Conservation (phyloP, 2,797 vertebrate species). For the Rhinella marina region DNA sequence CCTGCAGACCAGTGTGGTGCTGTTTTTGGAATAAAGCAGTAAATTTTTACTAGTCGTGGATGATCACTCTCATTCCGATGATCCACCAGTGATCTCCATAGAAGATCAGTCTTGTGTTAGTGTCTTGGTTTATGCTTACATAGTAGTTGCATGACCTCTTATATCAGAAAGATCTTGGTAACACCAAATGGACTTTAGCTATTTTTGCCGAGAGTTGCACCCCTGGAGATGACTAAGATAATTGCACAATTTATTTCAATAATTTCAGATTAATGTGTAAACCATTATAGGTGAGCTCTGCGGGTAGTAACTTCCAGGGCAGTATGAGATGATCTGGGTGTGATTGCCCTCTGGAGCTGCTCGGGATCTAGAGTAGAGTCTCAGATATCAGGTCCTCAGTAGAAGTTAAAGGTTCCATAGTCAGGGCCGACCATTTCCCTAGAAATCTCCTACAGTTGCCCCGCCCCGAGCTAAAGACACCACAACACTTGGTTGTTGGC, state of each 20-base stretch:
- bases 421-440: neutral
- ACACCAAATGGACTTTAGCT: neutral
- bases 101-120: neutral
- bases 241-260: neutral
- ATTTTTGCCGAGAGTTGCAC: neutral
- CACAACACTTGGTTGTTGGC: too few species aligned
- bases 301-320: neutral
- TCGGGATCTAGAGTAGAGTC: neutral
- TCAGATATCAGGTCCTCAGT: neutral
- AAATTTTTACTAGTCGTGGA: too few species aligned
- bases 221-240: neutral
- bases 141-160: neutral
- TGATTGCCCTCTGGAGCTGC: neutral
- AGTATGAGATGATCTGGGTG: neutral
- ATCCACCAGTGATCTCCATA: neutral
- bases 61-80: too few species aligned
- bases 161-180: neutral
- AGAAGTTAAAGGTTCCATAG: neutral
- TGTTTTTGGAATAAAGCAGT: too few species aligned
- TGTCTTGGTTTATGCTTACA: neutral
- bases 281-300: neutral
- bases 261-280: neutral
- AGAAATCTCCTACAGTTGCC: too few species aligned
- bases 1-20: too few species aligned
- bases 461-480: too few species aligned